Base-by-base conservation (phyloP, 2,113 vertebrate genomes). In the Carassius auratus region DNA sequence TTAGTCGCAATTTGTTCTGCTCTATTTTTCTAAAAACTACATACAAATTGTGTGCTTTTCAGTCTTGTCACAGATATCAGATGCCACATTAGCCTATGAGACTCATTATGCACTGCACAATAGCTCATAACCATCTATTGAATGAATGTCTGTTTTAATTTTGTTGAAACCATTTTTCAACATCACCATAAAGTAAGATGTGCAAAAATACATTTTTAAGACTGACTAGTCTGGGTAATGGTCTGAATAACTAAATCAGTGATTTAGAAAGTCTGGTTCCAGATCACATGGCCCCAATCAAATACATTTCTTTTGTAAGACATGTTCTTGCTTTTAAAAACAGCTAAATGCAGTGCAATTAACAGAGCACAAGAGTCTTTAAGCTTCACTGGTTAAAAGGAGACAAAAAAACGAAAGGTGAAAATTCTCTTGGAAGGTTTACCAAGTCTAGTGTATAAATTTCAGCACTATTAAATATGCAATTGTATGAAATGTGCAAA, bases 1-100 rank as follows among this genome's bases (percentile, higher is more conserved):
- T 33, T 30, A 50, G 76, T 69, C 36, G 73, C 23, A 30, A 76
- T 76, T 75, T 23, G 78, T 50, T 81, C 38, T 66, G 61, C 78
- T 50, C 42, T 66, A 17, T 66, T 81, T 81, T 19, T 66, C 57
- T 81, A 23, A 48, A 26, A 50, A 81, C 36, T 62, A 26, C 78
- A 61, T 8, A 61, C 15, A 77, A 42, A 61, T 7, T 8, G 15
- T 62, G n/a, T 10, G 33, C 21, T 48, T 81, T 64, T 81, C 21
- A 48, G 12, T 48, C 38, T 66, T 66, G 36, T 64, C 36, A 48
- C 38, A 81, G 36, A 81, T 45, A 81, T 66, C 78, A 81, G 61
- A 81, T 42, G 38, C 12, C 76, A 64, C 78, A 62, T 79, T 79
- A 79, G 55, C 52, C 57, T 50, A 79, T 2, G 2, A 45, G 33